Evolutionary conservation across 2,888 invertebrate species (phyloP), one percentile per base, ranked within the genome.

Genomic region (Elmis aenea): DNA sequence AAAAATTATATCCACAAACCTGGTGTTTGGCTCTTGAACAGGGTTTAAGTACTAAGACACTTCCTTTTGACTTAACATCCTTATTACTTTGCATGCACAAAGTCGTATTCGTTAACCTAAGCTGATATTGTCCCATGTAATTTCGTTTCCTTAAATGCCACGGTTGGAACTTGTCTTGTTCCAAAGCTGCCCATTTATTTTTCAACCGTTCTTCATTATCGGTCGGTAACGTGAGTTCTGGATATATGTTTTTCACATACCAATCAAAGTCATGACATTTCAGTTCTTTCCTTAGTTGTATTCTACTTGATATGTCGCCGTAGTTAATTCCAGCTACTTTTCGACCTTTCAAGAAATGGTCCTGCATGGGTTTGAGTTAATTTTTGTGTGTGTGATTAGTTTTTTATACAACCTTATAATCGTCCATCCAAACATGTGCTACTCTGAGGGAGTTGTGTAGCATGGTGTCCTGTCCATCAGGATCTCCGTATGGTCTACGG

Each of bases 351-450:
- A 84, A 75, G 42, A 82, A 93, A 60, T 87, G 82, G 46, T 87
- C 79, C 82, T 89, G 61, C n/a, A 71, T 69, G 11, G 15, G 3
- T 4, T 33, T 33, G 9, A 3, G 10, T 3, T 2, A 29, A 5
- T 13, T 14, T 28, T 16, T 14, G 13, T 9, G 5, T 13, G 8
- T 10, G 11, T 24, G 20, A 10, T 3, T 10, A 18, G 18, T 25
- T 10, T 23, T 29, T 14, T 8, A 21, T 12, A 10, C 18, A 55
- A 84, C 85, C 61, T 84, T 85, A 62, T 86, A 97, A 26, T 92
- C 84, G 61, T 97, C 97, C 85, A 99, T 83, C 97, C 97, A 99
- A 0, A 97, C 96, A 54, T 86, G 75, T 0, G 95, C 97, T 49
- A 95, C 82, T 3, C 97, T 74, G 54, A 96, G 73, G 0, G 95